A percentile compares a stretch with the other conserved stretches of the same genome.
These are phyloP conservation scores for Argyrosomus regius DNA, from an alignment of 2,797 vertebrate species.

Conservation along the genomic window DNA sequence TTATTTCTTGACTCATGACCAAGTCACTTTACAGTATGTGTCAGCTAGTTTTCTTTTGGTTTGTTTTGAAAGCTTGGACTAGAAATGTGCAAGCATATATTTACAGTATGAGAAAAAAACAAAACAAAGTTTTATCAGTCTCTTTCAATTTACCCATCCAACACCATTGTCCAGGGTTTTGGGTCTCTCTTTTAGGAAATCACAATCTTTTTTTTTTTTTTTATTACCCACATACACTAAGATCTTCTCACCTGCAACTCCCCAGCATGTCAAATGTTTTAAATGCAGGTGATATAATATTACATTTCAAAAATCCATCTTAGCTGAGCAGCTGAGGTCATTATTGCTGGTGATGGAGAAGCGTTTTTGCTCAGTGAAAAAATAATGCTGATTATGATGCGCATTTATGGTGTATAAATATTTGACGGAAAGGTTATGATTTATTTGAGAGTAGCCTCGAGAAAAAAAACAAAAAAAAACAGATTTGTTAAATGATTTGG, in stretches of 20 bases:
- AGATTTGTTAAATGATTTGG: constrained; percentile 31
- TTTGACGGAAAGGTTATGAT: constrained; percentile 14
- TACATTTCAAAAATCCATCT: not conserved
- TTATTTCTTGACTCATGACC: not conserved
- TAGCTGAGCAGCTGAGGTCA: not conserved
- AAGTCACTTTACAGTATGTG: not conserved
- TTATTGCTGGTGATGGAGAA: not conserved
- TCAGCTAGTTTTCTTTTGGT: not conserved
- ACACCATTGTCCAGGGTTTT: not conserved
- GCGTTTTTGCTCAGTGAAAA: not conserved
- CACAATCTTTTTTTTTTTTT: not conserved
- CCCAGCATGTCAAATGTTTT: not conserved
- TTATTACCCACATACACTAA: not conserved
- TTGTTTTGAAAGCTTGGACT: not conserved
- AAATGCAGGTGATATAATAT: not conserved
- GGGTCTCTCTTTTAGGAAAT: not conserved
- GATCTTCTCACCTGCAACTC: not conserved
- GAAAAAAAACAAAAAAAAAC: constrained; percentile 28
- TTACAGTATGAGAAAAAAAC: not conserved
- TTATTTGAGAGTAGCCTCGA: constrained; percentile 1
- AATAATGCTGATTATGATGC: not conserved
- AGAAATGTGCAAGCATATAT: not conserved
- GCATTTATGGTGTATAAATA: constrained; percentile 11
- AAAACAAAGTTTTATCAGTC: not conserved
- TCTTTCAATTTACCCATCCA: no score